Base-by-base conservation (phyloP, 2,888 invertebrate genomes). In the Chamaedrilus cognettii region DNA sequence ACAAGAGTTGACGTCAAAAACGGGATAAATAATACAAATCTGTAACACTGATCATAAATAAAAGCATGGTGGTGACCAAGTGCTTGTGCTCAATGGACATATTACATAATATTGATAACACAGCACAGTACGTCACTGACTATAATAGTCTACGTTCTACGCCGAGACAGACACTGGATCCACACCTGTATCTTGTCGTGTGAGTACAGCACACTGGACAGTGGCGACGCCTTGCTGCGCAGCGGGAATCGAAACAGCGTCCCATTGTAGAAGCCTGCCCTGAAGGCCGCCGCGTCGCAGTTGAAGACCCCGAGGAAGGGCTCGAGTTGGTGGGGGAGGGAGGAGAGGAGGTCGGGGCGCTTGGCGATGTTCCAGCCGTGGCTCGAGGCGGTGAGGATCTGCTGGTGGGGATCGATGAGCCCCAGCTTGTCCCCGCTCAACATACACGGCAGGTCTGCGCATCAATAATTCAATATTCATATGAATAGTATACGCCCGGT, bases 241-340 rank as follows among this genome's bases (percentile, higher is more conserved):
- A 82, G 72, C 15, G 82, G 82, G 32, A 82, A 75, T 26, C 82
- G 70, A 63, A 82, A 79, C 34, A 82, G 68, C 2, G 81, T 80
- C 2, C 79, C 80, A 19, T 72, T 65, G 62, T 67, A 77, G 34
- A 66, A 72, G n/a, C 73, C 72, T 23, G 66, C 28, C 3, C 60
- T 34, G 42, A 70, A 68, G 23, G 66, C 57, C 15, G 33, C 33
- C 11, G 35, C 51, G 28, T 69, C 61, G 65, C 77, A 77, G 26
- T 72, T 76, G 66, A 80, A 78, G 3, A 78, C 60, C 7, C 71
- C 72, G 30, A 77, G 57, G 69, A 70, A 81, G 19, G 80, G 79
- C 49, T 74, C 72, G 60, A 80, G 76, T 69, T 80, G 80, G 52
- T 79, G 61, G 1, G 65, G 58, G 3, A 68, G 50, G 11, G 61